Percentiles rank a stretch among this genome's conserved stretches.
These are phyloP conservation scores for Apostichopus parvimensis DNA, from an alignment of 35 echinoderm and acorn worm genomes.

Conservation along the genomic window DNA sequence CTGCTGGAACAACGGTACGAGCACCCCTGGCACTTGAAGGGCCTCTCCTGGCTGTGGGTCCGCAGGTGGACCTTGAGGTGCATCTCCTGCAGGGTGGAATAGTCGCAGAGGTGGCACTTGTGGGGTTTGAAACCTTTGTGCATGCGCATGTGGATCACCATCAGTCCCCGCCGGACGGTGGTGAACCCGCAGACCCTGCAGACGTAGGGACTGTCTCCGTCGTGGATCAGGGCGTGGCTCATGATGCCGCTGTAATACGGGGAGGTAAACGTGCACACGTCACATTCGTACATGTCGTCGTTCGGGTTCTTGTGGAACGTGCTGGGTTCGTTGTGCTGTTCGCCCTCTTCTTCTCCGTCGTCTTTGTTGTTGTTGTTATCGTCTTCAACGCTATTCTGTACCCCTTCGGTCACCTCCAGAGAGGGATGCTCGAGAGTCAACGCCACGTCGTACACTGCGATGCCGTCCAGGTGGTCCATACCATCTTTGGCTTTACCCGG, in stretches of 20 bases:
- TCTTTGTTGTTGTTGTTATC: constrained; percentile 44
- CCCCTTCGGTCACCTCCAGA: neutral
- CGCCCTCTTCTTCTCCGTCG: neutral
- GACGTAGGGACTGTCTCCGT: constrained; percentile 78
- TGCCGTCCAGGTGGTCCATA: neutral
- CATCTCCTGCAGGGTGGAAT: constrained; percentile 81
- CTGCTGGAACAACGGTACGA: constrained; percentile 28
- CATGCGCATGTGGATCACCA: constrained; percentile 91
- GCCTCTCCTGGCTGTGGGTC: constrained; percentile 49
- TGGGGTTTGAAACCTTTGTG: constrained; percentile 85
- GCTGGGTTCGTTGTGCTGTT: neutral
- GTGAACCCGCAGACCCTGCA: constrained; percentile 78
- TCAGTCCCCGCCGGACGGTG: constrained; percentile 73
- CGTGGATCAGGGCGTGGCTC: constrained; percentile 84
- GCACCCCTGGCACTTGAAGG: constrained; percentile 39
- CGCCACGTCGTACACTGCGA: neutral
- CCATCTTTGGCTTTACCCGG: constrained; percentile 34
- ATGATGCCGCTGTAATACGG: constrained; percentile 82
- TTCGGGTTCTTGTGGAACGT: constrained; percentile 26
- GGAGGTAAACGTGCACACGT: constrained; percentile 66
- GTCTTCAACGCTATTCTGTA: neutral
- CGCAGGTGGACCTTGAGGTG: constrained; percentile 80
- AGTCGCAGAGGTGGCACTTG: constrained; percentile 76
- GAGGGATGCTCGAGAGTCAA: neutral
- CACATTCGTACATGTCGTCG: constrained; percentile 64